These are phyloP conservation scores for Actinopyga echinites DNA, from an alignment of 53 echinoderm and acorn worm genomes.

Conservation along the genomic window DNA sequence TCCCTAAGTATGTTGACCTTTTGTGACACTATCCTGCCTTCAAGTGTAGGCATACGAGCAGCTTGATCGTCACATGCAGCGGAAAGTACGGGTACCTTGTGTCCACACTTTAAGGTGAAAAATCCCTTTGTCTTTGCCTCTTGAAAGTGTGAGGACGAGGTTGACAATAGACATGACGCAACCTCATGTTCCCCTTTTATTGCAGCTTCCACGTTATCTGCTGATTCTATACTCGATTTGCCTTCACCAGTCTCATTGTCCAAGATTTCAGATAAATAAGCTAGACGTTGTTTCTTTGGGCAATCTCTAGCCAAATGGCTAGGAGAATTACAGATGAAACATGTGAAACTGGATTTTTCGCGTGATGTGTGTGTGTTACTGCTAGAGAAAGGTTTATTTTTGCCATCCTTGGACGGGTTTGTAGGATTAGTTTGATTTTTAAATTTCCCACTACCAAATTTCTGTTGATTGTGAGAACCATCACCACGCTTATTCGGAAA, in stretches of 20 bases:
- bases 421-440: no score
- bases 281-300: neutral
- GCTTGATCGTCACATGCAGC: neutral
- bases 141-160: neutral
- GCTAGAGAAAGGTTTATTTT: no score
- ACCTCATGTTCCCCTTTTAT: neutral
- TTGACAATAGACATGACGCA: neutral
- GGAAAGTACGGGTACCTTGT: neutral
- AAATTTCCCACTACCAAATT: no score
- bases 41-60: neutral
- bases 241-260: neutral
- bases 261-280: neutral
- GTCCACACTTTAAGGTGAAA: neutral
- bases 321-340: conserved; percentile 8
- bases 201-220: neutral
- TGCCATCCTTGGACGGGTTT: no score
- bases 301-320: conserved; percentile 3
- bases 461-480: no score
- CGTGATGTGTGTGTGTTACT: no score
- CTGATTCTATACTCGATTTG: neutral
- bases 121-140: neutral
- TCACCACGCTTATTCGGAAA: no score
- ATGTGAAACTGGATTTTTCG: neutral
- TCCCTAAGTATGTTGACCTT: conserved; percentile 39
- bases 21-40: neutral